phyloP scores from a whole-genome alignment of 2,888 invertebrate genomes.

The Esperia sulphurella region DNA sequence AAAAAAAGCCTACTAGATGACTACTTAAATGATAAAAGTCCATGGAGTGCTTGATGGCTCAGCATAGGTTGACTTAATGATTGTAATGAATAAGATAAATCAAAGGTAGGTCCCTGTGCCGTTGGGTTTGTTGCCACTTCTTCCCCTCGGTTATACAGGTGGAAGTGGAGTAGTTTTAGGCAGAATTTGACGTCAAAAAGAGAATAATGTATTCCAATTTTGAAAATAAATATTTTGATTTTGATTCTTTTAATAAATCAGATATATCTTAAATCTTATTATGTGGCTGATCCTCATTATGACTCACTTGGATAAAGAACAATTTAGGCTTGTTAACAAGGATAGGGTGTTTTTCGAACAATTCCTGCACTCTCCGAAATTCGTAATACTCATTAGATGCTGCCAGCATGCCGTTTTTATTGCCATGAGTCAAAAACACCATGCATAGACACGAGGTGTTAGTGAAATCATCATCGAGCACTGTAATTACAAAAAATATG shows the following conservation, averaged over 20 bases:
- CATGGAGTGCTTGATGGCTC: too few relatives aligned
- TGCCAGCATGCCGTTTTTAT: slow-evolving; percentile 31
- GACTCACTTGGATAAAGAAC: slow-evolving; percentile 46
- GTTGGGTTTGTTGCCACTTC: too few relatives aligned
- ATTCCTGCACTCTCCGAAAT: slow-evolving; percentile 32
- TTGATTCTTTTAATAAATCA: too few relatives aligned
- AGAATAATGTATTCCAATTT: too few relatives aligned
- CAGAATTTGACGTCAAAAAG: too few relatives aligned
- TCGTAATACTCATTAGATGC: slow-evolving; percentile 46
- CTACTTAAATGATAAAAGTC: not conserved
- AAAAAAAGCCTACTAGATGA: not conserved
- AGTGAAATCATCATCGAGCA: slow-evolving; percentile 39
- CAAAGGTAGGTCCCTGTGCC: too few relatives aligned
- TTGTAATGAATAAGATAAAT: too few relatives aligned
- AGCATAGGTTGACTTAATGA: too few relatives aligned
- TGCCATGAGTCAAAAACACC: slow-evolving; percentile 52
- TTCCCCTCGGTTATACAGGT: too few relatives aligned
- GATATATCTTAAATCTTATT: too few relatives aligned
- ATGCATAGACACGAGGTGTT: slow-evolving; percentile 49
- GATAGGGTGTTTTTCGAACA: slow-evolving; percentile 32
- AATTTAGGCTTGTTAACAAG: slow-evolving; percentile 51
- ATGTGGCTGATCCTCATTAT: not conserved
- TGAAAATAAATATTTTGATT: too few relatives aligned
- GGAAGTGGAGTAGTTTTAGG: too few relatives aligned
- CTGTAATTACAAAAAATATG: slow-evolving; percentile 30